Percentiles rank a stretch among this genome's conserved stretches.
Conservation (phyloP, 2,113 vertebrate genomes). For the Aspiorhynchus laticeps region DNA sequence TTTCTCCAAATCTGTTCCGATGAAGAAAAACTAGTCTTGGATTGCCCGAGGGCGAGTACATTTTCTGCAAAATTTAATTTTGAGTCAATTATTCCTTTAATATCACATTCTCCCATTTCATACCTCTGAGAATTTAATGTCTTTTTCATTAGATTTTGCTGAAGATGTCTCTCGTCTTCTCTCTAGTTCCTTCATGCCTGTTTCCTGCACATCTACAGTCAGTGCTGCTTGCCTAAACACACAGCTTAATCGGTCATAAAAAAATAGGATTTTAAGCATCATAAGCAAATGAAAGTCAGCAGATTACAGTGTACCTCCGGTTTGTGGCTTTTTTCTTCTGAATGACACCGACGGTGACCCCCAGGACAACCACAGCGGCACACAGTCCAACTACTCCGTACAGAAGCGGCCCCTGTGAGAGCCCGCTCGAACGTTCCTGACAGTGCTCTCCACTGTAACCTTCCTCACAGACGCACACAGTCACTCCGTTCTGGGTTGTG, state of each 20-base stretch:
- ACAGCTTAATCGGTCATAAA: not conserved
- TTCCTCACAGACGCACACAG: constrained; percentile 73
- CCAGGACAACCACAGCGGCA: constrained; percentile 66
- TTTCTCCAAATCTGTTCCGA: no score
- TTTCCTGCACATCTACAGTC: constrained; percentile 60
- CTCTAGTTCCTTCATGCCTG: constrained; percentile 64
- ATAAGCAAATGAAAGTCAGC: not conserved
- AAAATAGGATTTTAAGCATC: not conserved
- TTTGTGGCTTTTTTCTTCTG: constrained; percentile 65
- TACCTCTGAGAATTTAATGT: constrained; percentile 63
- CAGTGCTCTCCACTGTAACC: constrained; percentile 79
- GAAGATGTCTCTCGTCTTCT: constrained; percentile 17
- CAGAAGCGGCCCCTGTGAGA: constrained; percentile 58
- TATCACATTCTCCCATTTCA: not conserved
- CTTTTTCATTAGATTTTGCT: constrained; percentile 30
- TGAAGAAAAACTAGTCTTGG: no score
- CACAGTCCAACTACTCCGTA: constrained; percentile 66
- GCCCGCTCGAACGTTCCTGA: constrained; percentile 65
- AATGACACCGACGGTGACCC: constrained; percentile 21
- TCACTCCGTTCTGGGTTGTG: constrained; percentile 52
- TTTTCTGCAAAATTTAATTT: no score
- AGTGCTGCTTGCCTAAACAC: constrained; percentile 4
- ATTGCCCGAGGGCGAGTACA: no score
- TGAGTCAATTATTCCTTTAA: no score
- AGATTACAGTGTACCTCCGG: constrained; percentile 61